Base-by-base conservation (phyloP, 2,797 vertebrate genomes). In the Coracias cyanogaster region DNA sequence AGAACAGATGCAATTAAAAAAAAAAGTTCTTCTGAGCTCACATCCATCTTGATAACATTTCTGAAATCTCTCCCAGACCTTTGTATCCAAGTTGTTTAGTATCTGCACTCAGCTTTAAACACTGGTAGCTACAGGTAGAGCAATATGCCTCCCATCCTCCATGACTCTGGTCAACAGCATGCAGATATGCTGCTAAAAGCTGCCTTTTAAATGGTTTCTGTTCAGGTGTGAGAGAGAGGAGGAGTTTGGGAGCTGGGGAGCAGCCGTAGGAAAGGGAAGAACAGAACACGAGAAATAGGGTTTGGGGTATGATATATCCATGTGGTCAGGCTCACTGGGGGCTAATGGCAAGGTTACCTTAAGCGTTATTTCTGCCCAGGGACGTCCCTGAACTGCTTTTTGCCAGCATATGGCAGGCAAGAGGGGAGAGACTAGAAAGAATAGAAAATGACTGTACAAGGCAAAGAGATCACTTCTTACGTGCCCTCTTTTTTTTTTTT, bases 301-400 rank as follows among this genome's bases (percentile, higher is more conserved):
- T 2, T 35, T 67, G 21, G 22, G 25, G 26, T 25, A 33, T 69
- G 35, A 37, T 7, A 61, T 1, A 3, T 19, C 26, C 14, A 12
- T n/a, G n/a, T 2, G 2, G 31, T 35, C 22, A 12, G 29, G 37
- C 5, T 8, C 41, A 16, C 8, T 0, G 0, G 21, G 25, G 19
- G 31, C 33, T 48, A 18, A 15, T 46, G 25, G 13, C 62, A 19
- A 21, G 6, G 20, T 33, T 55, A 14, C 20, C 64, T 55, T 5
- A 0, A 21, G 26, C 3, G 0, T 41, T 24, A 41, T 14, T 52
- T 51, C 41, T 46, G 71, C 35, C 26, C n/a, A 31, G 46, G n/a
- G 43, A 31, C 1, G 2, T 18, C 37, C 29, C 22, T 19, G 29
- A 46, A 35, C 51, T 49, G 8, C 20, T 84, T 28, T 62, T 78